Base-by-base conservation (phyloP, 2,888 invertebrate genomes). In the Graphium colonna region DNA sequence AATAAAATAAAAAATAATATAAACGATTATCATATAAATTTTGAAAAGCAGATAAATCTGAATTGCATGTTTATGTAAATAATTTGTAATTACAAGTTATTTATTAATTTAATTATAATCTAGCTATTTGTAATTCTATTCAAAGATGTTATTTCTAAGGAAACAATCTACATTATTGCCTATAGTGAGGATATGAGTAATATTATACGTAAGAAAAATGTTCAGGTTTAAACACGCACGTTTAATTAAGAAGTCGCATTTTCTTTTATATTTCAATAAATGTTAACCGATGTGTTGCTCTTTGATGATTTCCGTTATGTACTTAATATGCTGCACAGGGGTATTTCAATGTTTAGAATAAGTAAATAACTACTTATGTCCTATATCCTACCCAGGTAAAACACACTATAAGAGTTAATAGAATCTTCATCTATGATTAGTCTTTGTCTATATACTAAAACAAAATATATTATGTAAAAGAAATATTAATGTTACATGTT, bases 321-420 rank as follows among this genome's bases (percentile, higher is more conserved):
- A 51, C 58, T 70, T 66, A 68, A 69, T 67, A 79, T 77, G 68
- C 43, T 51, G 59, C 64, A 60, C 59, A 54, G 58, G 57, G 60
- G 57, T 64, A 71, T 71, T 68, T 60, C 63, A 63, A 68, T 68
- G 62, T 63, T 51, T 55, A n/a, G n/a, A n/a, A n/a, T n/a, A n/a
- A n/a, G n/a, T n/a, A n/a, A n/a, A n/a, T n/a, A n/a, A n/a, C n/a
- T n/a, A n/a, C n/a, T n/a, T n/a, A n/a, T n/a, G n/a, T n/a, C n/a
- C n/a, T n/a, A n/a, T n/a, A n/a, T n/a, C n/a, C n/a, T n/a, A n/a
- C n/a, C n/a, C n/a, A n/a, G n/a, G n/a, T n/a, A n/a, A n/a, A n/a
- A n/a, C n/a, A n/a, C n/a, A n/a, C n/a, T n/a, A n/a, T n/a, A n/a
- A n/a, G n/a, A n/a, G n/a, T n/a, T n/a, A n/a, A n/a, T n/a, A n/a